A percentile compares a stretch with the other conserved stretches of the same genome.
These are phyloP conservation scores for Triplophysa bombifrons DNA, from an alignment of 2,797 vertebrate species.

Conservation along the genomic window DNA sequence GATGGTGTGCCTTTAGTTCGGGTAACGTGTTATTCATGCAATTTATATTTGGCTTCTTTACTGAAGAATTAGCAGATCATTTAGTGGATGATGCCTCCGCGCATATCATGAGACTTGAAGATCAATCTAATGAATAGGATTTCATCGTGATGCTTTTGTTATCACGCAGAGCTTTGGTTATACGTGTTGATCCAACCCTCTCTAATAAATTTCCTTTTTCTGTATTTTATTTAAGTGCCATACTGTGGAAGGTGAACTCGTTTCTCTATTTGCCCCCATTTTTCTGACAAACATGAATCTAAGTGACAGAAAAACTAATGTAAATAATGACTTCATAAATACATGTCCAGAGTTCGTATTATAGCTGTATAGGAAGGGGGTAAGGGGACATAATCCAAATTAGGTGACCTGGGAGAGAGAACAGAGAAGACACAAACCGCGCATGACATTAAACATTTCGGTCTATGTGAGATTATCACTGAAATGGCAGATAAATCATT, in stretches of 20 bases:
- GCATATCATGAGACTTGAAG: slow-evolving; percentile 1
- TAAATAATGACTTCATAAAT: slow-evolving; percentile 70
- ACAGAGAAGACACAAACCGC: slow-evolving; percentile 3
- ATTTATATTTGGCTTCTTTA: slow-evolving; percentile 9
- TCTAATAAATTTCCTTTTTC: slow-evolving; percentile 23
- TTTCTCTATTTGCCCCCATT: slow-evolving; percentile 45
- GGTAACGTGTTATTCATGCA: not conserved
- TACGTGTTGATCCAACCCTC: slow-evolving; percentile 2
- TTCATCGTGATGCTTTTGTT: not conserved
- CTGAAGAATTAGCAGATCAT: slow-evolving; percentile 11
- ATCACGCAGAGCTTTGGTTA: slow-evolving; percentile 19
- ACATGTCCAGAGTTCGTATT: not conserved
- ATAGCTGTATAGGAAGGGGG: not conserved
- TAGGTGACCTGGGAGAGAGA: slow-evolving; percentile 17
- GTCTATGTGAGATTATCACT: slow-evolving; percentile 24
- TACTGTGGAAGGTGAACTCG: slow-evolving; percentile 24
- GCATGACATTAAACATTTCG: slow-evolving; percentile 15
- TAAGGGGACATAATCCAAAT: not conserved
- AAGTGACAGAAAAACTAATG: slow-evolving; percentile 74
- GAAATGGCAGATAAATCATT: slow-evolving; percentile 19
- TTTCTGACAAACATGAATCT: slow-evolving; percentile 63
- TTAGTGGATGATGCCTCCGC: not conserved
- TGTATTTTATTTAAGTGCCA: slow-evolving; percentile 1
- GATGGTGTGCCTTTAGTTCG: slow-evolving; percentile 7
- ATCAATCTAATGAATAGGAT: slow-evolving; percentile 29